These are phyloP conservation scores for Eristalis pertinax DNA, from an alignment of 2,888 invertebrate species.

Conservation along the genomic window DNA sequence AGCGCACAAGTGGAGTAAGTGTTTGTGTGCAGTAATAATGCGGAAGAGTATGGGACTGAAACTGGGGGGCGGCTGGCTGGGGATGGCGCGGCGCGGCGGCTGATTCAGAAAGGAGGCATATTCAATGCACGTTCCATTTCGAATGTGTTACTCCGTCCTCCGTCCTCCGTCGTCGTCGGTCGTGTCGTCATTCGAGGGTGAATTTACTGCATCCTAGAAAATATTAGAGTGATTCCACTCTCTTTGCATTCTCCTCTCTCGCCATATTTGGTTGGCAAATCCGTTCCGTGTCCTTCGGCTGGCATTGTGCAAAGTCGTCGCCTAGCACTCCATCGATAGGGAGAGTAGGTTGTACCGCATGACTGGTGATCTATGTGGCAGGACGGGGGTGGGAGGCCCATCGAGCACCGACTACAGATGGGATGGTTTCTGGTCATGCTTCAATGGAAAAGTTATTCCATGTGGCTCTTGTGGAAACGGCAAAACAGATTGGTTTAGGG, in stretches of 20 bases:
- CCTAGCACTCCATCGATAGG: conserved; percentile 38
- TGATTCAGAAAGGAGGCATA: conserved; percentile 36
- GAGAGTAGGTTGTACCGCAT: neutral
- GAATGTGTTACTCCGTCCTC: conserved; percentile 47
- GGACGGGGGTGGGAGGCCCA: neutral
- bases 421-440: conserved; percentile 57
- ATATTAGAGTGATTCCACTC: conserved; percentile 57
- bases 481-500: conserved; percentile 65
- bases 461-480: conserved; percentile 56
- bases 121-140: conserved; percentile 63
- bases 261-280: conserved; percentile 39
- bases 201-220: conserved; percentile 69
- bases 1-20: conserved; percentile 61
- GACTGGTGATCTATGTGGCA: neutral
- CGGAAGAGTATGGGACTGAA: conserved; percentile 43
- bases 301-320: conserved; percentile 35
- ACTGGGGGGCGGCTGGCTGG: neutral
- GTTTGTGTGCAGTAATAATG: conserved; percentile 65
- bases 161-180: conserved; percentile 2
- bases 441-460: conserved; percentile 57
- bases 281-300: conserved; percentile 48
- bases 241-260: neutral
- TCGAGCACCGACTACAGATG: conserved; percentile 33
- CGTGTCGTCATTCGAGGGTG: conserved; percentile 56
- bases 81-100: neutral